phyloP scores from a whole-genome alignment of 2,797 vertebrate species.

The Cygnus olor region DNA sequence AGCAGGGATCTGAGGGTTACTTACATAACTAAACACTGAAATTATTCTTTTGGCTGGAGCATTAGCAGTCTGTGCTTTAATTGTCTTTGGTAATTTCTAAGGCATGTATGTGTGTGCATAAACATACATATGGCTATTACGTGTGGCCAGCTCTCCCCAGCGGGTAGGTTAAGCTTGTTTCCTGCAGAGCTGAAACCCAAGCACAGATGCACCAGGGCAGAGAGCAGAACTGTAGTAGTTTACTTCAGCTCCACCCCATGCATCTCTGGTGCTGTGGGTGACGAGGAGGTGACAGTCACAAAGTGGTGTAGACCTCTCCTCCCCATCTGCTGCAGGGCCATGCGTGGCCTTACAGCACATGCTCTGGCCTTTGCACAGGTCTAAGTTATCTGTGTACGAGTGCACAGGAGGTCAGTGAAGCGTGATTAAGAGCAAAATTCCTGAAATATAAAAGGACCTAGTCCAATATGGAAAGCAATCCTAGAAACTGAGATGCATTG shows the following conservation, averaged over 20 bases:
- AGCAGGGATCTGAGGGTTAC: neutral
- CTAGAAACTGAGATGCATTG: neutral
- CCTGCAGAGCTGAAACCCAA: neutral
- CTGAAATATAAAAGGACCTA: neutral
- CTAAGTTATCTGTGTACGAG: neutral
- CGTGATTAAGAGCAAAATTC: neutral
- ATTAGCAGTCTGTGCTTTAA: neutral
- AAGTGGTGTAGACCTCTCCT: neutral
- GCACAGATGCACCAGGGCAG: neutral
- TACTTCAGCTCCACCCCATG: neutral
- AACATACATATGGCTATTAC: neutral
- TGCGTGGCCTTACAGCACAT: neutral
- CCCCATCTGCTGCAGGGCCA: neutral
- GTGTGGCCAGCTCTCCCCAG: neutral
- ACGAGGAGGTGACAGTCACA: neutral
- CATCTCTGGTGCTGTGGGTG: neutral
- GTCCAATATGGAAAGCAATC: neutral
- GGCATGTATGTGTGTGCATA: neutral
- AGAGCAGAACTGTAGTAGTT: neutral
- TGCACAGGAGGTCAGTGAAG: neutral
- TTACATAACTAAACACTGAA: neutral
- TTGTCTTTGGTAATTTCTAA: neutral
- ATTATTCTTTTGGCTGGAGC: neutral
- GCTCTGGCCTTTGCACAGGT: neutral
- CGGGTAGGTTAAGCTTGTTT: neutral